Conservation (phyloP, 1,140 invertebrate species). For the Nephila pilipes region DNA sequence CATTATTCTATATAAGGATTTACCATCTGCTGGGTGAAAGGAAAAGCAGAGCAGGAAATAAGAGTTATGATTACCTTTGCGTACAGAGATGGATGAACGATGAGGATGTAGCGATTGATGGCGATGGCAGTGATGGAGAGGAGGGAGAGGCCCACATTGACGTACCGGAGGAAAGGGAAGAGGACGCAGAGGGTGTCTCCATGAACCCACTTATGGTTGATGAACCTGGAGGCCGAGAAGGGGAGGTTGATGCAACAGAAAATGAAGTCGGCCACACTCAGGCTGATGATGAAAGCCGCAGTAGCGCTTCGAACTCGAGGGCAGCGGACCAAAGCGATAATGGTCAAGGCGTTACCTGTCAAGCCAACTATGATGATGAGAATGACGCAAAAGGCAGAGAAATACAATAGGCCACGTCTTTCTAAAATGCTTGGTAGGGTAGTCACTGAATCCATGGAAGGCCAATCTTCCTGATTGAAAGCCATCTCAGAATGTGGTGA, state of each 20-base stretch:
- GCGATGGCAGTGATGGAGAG: constrained; percentile 95
- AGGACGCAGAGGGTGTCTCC: constrained; percentile 89
- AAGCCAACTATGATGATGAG: constrained; percentile 77
- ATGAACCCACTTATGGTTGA: constrained; percentile 90
- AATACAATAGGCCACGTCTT: constrained; percentile 60
- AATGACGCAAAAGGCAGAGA: constrained; percentile 76
- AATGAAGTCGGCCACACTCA: constrained; percentile 91
- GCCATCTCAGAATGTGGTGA: constrained; percentile 22
- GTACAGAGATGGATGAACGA: constrained; percentile 66
- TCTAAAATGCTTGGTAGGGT: constrained; percentile 67
- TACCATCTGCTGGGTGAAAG: background rate
- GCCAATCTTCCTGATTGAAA: constrained; percentile 19
- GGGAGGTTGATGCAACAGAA: constrained; percentile 93
- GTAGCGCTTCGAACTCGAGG: constrained; percentile 85
- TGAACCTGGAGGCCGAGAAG: constrained; percentile 90
- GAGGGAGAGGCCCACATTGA: constrained; percentile 92
- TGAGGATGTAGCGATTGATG: constrained; percentile 87
- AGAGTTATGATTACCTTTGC: constrained; percentile 56
- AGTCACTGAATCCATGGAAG: constrained; percentile 65
- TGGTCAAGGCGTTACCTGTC: constrained; percentile 77
- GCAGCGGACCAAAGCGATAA: constrained; percentile 75
- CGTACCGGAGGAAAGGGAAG: constrained; percentile 94
- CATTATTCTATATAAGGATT: no score
- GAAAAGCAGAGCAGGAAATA: background rate
- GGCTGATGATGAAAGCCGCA: constrained; percentile 92